Conservation (phyloP, 2,888 invertebrate genomes). For the Plusia festucae region DNA sequence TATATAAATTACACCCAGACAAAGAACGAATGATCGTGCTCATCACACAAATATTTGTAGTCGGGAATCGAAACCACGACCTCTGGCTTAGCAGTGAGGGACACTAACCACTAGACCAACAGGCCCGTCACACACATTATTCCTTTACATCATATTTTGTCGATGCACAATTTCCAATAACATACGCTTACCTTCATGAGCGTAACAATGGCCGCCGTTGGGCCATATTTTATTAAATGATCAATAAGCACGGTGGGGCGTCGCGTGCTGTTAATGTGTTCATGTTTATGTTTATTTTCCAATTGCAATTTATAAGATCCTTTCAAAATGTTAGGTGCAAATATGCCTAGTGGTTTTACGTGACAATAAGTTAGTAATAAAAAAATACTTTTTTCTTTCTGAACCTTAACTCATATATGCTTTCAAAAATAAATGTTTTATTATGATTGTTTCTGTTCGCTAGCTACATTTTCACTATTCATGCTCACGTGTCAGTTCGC, state of each 20-base stretch:
- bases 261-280: slow-evolving; percentile 6
- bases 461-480: slow-evolving; percentile 1
- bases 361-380: not conserved
- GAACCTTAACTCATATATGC: not conserved
- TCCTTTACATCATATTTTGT: not conserved
- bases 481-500: slow-evolving; percentile 3
- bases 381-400: not conserved
- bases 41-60: no score
- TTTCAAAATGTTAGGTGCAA: not conserved
- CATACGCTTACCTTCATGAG: not conserved
- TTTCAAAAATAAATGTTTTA: not conserved
- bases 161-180: not conserved
- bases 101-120: no score
- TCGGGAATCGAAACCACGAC: no score
- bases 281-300: slow-evolving; percentile 2
- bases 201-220: not conserved
- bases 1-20: no score
- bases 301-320: not conserved
- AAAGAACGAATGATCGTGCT: no score
- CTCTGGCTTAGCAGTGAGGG: no score
- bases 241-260: slow-evolving; percentile 6
- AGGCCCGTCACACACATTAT: no score
- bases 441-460: slow-evolving; percentile 4
- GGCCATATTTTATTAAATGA: slow-evolving; percentile 7
- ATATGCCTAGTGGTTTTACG: not conserved